A percentile compares a stretch with the other conserved stretches of the same genome.
These are phyloP conservation scores for Pseudococcus longispinus DNA, from an alignment of 2,888 invertebrate genomes.

Conservation along the genomic window DNA sequence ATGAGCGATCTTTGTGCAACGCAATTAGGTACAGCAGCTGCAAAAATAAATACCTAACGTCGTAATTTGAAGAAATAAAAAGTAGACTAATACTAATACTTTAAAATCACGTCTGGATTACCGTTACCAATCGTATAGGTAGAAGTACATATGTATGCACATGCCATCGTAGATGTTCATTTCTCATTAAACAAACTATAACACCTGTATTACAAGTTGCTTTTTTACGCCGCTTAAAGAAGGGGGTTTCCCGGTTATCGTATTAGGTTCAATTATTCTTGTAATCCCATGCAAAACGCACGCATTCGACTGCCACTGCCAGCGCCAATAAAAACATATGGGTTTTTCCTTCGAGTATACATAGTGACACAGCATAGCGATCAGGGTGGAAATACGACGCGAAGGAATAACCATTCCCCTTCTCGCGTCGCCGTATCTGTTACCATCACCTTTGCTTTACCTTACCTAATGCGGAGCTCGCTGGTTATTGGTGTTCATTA, in stretches of 20 bases:
- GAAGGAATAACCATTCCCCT: neutral
- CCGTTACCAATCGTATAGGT: neutral
- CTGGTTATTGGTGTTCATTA: neutral
- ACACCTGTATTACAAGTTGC: neutral
- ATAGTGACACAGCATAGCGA: constrained; percentile 33
- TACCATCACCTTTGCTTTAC: neutral
- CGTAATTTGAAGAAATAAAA: neutral
- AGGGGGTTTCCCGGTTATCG: constrained; percentile 4
- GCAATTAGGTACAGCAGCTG: neutral
- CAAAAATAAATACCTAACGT: neutral
- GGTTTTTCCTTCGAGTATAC: neutral
- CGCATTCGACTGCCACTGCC: neutral
- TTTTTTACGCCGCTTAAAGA: neutral
- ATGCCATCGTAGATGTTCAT: neutral
- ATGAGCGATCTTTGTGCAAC: neutral
- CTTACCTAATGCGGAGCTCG: neutral
- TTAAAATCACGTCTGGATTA: neutral
- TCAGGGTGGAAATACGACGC: neutral
- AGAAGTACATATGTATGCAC: neutral
- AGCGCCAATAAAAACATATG: constrained; percentile 13
- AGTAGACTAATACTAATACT: neutral
- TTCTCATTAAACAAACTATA: neutral
- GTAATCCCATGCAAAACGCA: neutral
- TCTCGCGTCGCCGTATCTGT: neutral
- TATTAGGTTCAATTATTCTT: neutral